Percentiles rank a stretch among this genome's conserved stretches.
These are phyloP conservation scores for Drosophila acutilabella DNA, from an alignment of 2,888 invertebrate genomes.

Conservation along the genomic window DNA sequence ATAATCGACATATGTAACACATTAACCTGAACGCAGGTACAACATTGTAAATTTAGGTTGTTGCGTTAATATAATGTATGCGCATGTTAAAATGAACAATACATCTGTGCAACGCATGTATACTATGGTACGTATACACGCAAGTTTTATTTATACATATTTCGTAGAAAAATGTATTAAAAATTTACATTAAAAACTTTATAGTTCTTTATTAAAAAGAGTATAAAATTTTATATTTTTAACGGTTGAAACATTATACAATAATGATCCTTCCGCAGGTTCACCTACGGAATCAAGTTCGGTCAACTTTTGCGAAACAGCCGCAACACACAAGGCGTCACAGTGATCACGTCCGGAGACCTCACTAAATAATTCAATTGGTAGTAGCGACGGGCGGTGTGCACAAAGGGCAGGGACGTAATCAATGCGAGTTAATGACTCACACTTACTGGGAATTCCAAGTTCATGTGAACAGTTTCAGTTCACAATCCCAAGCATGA, in stretches of 20 bases:
- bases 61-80: no score
- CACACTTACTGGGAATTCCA: conserved; percentile 18
- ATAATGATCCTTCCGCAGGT: conserved; percentile 3
- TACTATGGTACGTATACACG: background rate
- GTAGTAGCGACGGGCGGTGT: conserved; percentile 61
- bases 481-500: conserved; percentile 85
- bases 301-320: conserved; percentile 56
- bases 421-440: conserved; percentile 55
- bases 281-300: conserved; percentile 26
- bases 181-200: no score
- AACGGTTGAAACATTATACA: background rate
- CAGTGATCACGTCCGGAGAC: conserved; percentile 53
- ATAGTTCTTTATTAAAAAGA: no score
- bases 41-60: no score
- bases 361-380: conserved; percentile 57
- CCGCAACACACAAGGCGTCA: conserved; percentile 52
- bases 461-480: conserved; percentile 71
- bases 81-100: no score
- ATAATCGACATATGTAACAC: no score
- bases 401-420: no score
- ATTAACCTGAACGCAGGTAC: no score
- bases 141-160: no score
- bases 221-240: no score
- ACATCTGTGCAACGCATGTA: no score
- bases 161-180: no score